These are phyloP conservation scores for Dryobates pubescens DNA, from an alignment of 2,797 vertebrate species.

Conservation along the genomic window DNA sequence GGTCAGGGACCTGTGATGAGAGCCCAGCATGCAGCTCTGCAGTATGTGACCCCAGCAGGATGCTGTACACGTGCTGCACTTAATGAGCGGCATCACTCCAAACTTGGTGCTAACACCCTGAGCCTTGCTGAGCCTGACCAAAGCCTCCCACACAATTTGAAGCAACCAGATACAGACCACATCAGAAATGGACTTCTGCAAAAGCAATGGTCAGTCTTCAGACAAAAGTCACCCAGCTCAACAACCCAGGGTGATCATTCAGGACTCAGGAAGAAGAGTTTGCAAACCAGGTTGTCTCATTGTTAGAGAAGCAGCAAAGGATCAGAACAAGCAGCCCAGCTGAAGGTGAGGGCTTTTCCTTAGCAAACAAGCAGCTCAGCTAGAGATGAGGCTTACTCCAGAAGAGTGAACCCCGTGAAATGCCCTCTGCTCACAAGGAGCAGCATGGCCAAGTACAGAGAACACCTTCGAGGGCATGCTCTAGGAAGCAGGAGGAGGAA, in stretches of 20 bases:
- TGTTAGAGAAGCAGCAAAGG: background rate
- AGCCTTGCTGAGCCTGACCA: background rate
- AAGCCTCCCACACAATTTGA: background rate
- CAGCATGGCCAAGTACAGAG: fast-evolving
- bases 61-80: fast-evolving
- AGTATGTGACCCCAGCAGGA: fast-evolving
- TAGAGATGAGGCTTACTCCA: background rate
- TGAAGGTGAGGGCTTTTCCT: background rate
- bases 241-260: fast-evolving
- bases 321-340: background rate
- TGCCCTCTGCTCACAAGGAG: background rate
- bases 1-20: background rate
- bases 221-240: background rate
- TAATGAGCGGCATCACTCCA: fast-evolving
- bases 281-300: fast-evolving
- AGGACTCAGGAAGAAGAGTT: background rate
- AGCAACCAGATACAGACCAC: background rate
- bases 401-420: background rate
- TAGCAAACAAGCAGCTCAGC: background rate
- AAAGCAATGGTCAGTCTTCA: fast-evolving
- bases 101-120: fast-evolving
- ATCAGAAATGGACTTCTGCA: background rate
- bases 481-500: background rate
- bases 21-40: background rate
- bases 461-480: background rate